A percentile compares a stretch with the other conserved stretches of the same genome.
Evolutionary conservation across 2,113 vertebrate species (phyloP).

Genomic region (Xiphorhynchus elegans): DNA sequence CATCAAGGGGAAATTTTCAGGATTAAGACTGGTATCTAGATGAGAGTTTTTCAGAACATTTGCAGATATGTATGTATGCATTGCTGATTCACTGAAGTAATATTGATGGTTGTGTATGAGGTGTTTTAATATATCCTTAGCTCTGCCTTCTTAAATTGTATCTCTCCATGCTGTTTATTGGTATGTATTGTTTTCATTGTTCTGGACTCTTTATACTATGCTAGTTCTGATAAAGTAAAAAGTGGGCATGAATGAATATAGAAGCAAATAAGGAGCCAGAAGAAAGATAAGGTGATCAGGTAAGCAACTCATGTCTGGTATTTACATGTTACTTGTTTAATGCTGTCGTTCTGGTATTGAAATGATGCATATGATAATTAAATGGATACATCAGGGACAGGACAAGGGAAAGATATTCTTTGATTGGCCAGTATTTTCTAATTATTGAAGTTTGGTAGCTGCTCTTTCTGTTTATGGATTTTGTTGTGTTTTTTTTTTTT

Average conservation of each 20-base stretch:
- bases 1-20: neutral
- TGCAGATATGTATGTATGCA: rapidly evolving
- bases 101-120: neutral
- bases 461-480: neutral
- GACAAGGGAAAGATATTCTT: neutral
- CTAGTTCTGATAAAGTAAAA: neutral
- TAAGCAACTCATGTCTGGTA: neutral
- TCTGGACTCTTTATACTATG: neutral
- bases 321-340: neutral
- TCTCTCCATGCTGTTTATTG: neutral
- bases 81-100: neutral
- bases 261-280: neutral
- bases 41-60: neutral
- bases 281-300: neutral
- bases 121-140: neutral
- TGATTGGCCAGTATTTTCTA: neutral
- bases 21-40: neutral
- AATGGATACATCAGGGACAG: neutral
- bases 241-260: neutral
- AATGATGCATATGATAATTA: neutral
- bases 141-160: neutral
- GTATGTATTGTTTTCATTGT: neutral
- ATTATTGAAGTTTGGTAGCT: neutral
- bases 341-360: neutral
- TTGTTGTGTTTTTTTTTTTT: neutral